A percentile compares a stretch with the other conserved stretches of the same genome.
These are phyloP conservation scores for Adelognathus sp. DNA, from an alignment of 2,888 invertebrate genomes.

Conservation along the genomic window DNA sequence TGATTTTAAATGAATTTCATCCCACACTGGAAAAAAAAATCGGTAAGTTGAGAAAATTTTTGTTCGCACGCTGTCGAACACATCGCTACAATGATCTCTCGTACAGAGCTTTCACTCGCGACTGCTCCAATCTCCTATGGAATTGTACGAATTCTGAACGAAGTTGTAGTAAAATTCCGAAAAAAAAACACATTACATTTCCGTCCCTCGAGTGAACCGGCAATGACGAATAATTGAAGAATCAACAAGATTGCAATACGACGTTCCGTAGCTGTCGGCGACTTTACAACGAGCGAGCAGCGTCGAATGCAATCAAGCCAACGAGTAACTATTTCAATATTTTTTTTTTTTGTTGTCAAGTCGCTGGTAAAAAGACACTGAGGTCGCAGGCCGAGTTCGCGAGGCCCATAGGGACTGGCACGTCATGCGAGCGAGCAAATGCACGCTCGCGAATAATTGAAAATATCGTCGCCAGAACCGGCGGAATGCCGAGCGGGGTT, in stretches of 20 bases:
- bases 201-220: too few relatives aligned
- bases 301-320: not conserved
- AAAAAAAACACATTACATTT: too few relatives aligned
- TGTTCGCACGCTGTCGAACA: too few relatives aligned
- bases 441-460: slow-evolving; percentile 44
- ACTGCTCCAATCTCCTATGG: too few relatives aligned
- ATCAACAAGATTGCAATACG: not conserved
- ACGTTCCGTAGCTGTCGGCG: not conserved
- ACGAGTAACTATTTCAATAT: slow-evolving; percentile 26
- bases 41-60: too few relatives aligned
- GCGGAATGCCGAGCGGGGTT: slow-evolving; percentile 46
- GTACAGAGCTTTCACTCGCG: too few relatives aligned
- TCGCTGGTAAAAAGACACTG: slow-evolving; percentile 9
- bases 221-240: not conserved
- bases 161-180: too few relatives aligned
- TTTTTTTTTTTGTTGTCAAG: slow-evolving; percentile 7
- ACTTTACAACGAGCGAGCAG: not conserved
- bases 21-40: too few relatives aligned
- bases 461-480: slow-evolving; percentile 45
- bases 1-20: too few relatives aligned
- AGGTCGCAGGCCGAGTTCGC: not conserved
- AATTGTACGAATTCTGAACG: too few relatives aligned
- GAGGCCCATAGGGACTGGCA: slow-evolving; percentile 16
- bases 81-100: too few relatives aligned
- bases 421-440: slow-evolving; percentile 19